Base-by-base conservation (phyloP, 2,888 invertebrate species). In the Griposia aprilina region DNA sequence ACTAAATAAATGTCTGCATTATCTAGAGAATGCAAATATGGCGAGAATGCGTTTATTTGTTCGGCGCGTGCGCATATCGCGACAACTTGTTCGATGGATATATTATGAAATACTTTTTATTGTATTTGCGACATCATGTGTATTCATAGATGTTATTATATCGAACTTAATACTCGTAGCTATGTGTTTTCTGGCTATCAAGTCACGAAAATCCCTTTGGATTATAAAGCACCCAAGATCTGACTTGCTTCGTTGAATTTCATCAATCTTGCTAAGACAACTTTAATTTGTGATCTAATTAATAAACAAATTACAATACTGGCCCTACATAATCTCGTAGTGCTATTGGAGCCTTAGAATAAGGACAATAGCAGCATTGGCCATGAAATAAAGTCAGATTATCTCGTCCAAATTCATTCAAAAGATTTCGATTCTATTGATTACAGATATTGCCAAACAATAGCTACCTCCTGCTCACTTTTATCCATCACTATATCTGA, bases 1-100 rank as follows among this genome's bases (percentile, higher is more conserved):
- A 84, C 79, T 72, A 80, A 81, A 81, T 78, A 74, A 79, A 74
- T 75, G 74, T 74, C 77, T 72, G 62, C 80, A 79, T 87, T 83
- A 86, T 87, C 81, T 80, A 62, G 55, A 78, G 80, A 84, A 84
- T 84, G 84, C 77, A 87, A 83, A 87, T 87, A 84, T 76, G 75
- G 76, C 70, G 59, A 75, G 80, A 83, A 89, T 84, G 85, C 78
- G 74, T 77, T 65, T 89, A 81, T 88, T 85, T 88, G 80, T 80
- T 65, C 79, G 72, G 69, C 66, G 75, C 76, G 77, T 81, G 76
- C 78, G 71, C 65, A 59, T 79, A 59, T 81, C 82, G 78, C 78
- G 70, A 75, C 72, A 76, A 85, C 72, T 66, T 63, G 67, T 69
- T 69, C 59, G 62, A 69, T 67, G 71, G 60, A 70, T 72, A 36